phyloP scores from a whole-genome alignment of 1,140 invertebrate genomes.

The Diachasmimorpha longicaudata region DNA sequence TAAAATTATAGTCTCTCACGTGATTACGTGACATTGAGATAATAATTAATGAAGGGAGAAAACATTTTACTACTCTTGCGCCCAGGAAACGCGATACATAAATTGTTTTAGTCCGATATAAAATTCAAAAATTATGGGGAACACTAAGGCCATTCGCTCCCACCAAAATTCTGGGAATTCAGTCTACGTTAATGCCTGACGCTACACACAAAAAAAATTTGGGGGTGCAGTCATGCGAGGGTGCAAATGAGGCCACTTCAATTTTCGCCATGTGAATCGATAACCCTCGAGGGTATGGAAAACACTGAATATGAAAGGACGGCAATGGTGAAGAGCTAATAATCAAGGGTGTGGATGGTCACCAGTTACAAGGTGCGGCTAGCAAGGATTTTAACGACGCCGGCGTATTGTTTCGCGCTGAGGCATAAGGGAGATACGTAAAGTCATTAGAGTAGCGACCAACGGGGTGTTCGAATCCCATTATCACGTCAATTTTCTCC shows the following conservation, averaged over 20 bases:
- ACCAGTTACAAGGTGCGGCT: not conserved
- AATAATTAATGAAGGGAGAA: no score
- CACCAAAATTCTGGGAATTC: no score
- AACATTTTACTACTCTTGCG: no score
- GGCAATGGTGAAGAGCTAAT: not conserved
- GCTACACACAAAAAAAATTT: not conserved
- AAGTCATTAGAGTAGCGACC: not conserved
- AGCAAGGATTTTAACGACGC: not conserved
- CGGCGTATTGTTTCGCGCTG: not conserved
- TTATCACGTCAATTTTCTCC: not conserved
- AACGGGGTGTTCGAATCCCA: not conserved
- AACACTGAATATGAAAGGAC: not conserved
- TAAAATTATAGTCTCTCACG: no score
- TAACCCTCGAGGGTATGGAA: not conserved
- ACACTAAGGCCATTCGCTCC: no score
- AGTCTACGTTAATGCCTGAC: no score
- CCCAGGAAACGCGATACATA: no score
- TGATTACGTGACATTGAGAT: no score
- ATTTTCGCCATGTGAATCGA: not conserved
- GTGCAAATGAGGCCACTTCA: not conserved
- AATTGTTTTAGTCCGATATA: no score
- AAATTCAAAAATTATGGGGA: no score
- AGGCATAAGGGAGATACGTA: not conserved
- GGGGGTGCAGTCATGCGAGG: not conserved
- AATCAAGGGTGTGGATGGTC: not conserved